These are phyloP conservation scores for Myiozetetes cayanensis DNA, from an alignment of 2,113 vertebrate species.

Conservation along the genomic window DNA sequence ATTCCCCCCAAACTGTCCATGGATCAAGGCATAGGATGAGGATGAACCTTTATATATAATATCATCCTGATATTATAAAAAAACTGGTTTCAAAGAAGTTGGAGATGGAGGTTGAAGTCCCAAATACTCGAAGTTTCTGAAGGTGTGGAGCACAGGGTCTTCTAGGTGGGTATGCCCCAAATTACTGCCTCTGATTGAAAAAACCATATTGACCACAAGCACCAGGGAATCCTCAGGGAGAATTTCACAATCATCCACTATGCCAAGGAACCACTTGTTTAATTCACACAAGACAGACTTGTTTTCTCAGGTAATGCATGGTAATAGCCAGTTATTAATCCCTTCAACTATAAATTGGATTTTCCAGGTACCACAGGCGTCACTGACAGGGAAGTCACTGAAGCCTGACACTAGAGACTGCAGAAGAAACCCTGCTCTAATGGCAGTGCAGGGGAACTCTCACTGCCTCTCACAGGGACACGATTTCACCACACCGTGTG, in stretches of 20 bases:
- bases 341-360: background rate
- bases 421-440: background rate
- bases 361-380: background rate
- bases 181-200: background rate
- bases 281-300: background rate
- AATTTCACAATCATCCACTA: background rate
- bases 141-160: background rate
- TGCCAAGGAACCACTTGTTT: background rate
- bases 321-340: slow-evolving; percentile 16
- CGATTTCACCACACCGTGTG: background rate
- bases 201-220: background rate
- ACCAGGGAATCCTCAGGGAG: background rate
- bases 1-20: background rate
- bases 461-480: background rate
- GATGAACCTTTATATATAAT: background rate
- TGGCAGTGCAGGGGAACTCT: background rate
- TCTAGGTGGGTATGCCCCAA: background rate
- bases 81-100: background rate
- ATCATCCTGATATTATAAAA: background rate
- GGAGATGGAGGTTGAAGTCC: background rate
- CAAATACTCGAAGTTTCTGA: background rate
- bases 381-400: background rate
- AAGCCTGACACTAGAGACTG: background rate
- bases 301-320: background rate
- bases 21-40: background rate